These are phyloP conservation scores for Plecotus auritus DNA, from an alignment of 2,113 vertebrate genomes.

Conservation along the genomic window DNA sequence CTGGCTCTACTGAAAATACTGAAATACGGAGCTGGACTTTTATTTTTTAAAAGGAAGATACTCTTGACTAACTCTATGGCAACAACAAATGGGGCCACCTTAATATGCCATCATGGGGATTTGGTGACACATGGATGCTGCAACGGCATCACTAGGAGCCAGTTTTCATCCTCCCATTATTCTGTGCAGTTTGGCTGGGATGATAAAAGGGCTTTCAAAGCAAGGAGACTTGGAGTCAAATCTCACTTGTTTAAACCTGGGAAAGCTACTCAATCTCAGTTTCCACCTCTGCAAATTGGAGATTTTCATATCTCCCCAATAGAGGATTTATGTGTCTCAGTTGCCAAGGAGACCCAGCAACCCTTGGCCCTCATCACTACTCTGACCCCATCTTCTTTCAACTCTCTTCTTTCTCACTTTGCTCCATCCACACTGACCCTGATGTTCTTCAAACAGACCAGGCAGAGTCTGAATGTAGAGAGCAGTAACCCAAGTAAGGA, in stretches of 20 bases:
- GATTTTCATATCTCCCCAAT: background rate
- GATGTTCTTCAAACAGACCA: background rate
- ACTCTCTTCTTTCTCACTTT: background rate
- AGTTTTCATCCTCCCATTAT: background rate
- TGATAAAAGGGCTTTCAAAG: background rate
- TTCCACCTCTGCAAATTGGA: background rate
- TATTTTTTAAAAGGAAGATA: background rate
- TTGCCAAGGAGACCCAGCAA: background rate
- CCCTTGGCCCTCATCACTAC: background rate
- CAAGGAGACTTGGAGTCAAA: background rate
- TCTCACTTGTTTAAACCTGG: background rate
- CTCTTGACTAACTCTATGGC: background rate
- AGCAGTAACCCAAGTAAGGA: background rate
- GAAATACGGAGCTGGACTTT: background rate
- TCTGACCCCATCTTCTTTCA: background rate
- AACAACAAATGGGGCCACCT: background rate
- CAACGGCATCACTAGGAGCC: background rate
- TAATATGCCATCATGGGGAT: background rate
- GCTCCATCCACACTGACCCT: rapidly evolving
- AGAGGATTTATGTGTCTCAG: background rate
- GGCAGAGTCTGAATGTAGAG: background rate
- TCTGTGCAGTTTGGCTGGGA: background rate
- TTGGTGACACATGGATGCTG: background rate
- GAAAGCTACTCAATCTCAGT: background rate
- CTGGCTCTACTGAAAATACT: background rate